phyloP scores from a whole-genome alignment of 2,797 vertebrate species.

The Furcifer pardalis region DNA sequence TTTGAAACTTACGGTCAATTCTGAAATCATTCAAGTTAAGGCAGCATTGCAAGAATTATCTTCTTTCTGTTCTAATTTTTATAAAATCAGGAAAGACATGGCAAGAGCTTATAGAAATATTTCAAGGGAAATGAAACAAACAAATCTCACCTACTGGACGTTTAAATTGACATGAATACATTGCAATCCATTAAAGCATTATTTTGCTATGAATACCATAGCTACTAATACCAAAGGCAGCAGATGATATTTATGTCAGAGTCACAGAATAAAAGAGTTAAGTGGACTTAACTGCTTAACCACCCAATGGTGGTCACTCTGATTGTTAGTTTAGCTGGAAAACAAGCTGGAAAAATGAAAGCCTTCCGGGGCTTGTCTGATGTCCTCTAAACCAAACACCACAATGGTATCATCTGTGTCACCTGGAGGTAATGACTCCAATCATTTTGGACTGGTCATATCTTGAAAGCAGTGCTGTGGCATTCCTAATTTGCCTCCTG shows the following conservation, averaged over 20 bases:
- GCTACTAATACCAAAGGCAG: background rate
- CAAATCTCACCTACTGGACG: no score
- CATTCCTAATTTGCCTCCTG: background rate
- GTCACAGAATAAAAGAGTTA: background rate
- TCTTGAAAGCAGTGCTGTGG: background rate
- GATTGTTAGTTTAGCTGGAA: background rate
- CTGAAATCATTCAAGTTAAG: background rate
- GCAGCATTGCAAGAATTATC: background rate
- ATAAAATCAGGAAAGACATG: background rate
- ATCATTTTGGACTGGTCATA: background rate
- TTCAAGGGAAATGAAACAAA: background rate
- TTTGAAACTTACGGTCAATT: background rate
- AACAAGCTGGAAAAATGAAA: background rate
- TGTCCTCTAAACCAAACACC: background rate
- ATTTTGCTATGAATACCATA: no score
- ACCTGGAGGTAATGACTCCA: background rate
- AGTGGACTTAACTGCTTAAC: background rate
- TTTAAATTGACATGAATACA: no score
- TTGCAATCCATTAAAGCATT: no score
- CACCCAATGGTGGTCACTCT: background rate
- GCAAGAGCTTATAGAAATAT: no score
- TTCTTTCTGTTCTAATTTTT: background rate
- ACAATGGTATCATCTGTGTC: background rate
- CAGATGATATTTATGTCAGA: no score
- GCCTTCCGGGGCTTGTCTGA: background rate